phyloP scores from a whole-genome alignment of 2,113 vertebrate species.

The Psittacus erithacus region DNA sequence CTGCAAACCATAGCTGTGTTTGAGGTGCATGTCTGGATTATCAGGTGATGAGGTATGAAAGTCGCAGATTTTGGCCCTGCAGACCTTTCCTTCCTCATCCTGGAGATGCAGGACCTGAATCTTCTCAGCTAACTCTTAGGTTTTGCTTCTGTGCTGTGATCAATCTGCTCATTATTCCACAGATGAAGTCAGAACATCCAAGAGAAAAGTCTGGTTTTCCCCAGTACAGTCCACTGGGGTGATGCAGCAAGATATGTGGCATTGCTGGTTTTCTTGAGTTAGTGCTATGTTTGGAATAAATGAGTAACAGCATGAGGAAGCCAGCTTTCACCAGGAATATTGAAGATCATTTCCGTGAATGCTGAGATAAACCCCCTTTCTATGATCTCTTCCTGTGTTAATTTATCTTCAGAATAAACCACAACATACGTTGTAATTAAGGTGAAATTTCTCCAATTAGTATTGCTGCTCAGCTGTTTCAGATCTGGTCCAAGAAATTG shows the following conservation, averaged over 20 bases:
- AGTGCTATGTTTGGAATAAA: background rate
- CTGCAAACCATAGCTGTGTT: background rate
- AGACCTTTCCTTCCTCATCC: background rate
- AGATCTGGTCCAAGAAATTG: background rate
- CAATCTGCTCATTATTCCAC: background rate
- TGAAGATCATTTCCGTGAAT: background rate
- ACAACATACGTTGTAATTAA: background rate
- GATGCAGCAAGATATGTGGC: background rate
- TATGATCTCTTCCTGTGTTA: constrained; percentile 2
- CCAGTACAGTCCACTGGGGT: background rate
- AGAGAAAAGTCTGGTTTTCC: background rate
- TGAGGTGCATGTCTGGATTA: background rate
- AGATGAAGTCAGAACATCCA: background rate
- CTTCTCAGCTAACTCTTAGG: background rate
- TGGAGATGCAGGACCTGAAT: background rate
- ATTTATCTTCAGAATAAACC: background rate
- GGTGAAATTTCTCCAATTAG: background rate
- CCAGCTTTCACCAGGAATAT: background rate
- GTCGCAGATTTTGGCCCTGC: background rate
- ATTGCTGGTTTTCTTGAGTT: background rate
- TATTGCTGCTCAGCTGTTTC: constrained; percentile 21
- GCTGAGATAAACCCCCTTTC: background rate
- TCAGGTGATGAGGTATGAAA: background rate
- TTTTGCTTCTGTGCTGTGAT: background rate
- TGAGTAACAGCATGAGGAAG: background rate